Conservation (phyloP, 2,797 vertebrate genomes). For the Neopelma chrysocephalum region DNA sequence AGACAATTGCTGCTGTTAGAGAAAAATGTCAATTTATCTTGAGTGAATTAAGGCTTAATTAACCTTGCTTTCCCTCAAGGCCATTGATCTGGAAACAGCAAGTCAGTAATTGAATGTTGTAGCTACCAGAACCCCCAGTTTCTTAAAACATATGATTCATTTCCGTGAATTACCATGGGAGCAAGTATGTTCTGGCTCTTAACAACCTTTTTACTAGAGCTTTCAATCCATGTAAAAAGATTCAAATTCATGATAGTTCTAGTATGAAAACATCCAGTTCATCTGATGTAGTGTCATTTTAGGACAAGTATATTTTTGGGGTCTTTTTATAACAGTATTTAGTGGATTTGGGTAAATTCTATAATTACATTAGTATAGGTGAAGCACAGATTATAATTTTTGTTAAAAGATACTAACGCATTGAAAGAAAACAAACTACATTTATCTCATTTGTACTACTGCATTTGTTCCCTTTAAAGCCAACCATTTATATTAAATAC, state of each 20-base stretch:
- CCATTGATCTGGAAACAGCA: slow-evolving; percentile 67
- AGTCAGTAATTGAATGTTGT: slow-evolving; percentile 60
- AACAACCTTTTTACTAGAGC: neutral
- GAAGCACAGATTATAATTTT: neutral
- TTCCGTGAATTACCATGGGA: neutral
- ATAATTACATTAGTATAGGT: neutral
- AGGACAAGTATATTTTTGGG: neutral
- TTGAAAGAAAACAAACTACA: neutral
- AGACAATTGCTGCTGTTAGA: slow-evolving; percentile 47
- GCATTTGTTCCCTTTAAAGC: neutral
- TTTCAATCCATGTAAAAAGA: neutral
- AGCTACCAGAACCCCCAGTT: neutral
- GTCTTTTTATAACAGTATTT: neutral
- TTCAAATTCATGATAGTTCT: neutral
- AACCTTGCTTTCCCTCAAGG: slow-evolving; percentile 61
- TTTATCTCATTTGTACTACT: neutral
- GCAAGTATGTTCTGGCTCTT: neutral
- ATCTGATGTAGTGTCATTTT: neutral
- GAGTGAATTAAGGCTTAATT: slow-evolving; percentile 72
- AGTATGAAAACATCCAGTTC: neutral
- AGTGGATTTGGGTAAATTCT: neutral
- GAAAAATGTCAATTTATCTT: slow-evolving; percentile 65
- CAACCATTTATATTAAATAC: neutral
- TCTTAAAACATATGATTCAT: slow-evolving; percentile 5
- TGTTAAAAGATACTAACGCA: neutral